Percentiles rank a stretch among this genome's conserved stretches.
These are phyloP conservation scores for Zosterops borbonicus DNA, from an alignment of 2,113 vertebrate species.

Conservation along the genomic window DNA sequence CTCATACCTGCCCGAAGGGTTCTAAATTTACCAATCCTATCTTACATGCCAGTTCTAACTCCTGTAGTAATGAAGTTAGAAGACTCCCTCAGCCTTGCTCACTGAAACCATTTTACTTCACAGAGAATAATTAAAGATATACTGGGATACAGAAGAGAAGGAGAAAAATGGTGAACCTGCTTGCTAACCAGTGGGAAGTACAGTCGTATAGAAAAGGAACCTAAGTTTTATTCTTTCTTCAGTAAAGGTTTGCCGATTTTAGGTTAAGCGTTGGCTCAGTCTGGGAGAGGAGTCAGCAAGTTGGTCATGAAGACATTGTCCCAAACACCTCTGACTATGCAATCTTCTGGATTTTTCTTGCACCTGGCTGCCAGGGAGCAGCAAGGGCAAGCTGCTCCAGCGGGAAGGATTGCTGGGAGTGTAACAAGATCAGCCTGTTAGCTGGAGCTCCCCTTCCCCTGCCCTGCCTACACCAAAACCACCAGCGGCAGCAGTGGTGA, in stretches of 20 bases:
- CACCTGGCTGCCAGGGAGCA: neutral
- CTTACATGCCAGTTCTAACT: neutral
- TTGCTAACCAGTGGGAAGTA: neutral
- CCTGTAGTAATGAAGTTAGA: neutral
- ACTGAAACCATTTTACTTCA: neutral
- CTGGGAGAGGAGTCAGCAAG: neutral
- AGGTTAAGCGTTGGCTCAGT: rapidly evolving
- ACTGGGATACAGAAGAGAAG: neutral
- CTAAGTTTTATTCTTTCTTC: neutral
- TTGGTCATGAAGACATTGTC: neutral
- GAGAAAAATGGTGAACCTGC: neutral
- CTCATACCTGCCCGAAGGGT: neutral
- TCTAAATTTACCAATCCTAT: neutral
- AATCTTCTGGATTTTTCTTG: neutral
- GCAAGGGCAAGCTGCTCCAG: neutral
- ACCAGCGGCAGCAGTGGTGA: rapidly evolving
- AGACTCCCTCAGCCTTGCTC: neutral
- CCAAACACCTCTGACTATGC: neutral
- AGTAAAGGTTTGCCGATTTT: neutral
- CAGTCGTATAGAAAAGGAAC: neutral
- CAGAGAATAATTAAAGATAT: neutral
- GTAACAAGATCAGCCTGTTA: neutral
- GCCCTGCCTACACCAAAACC: neutral
- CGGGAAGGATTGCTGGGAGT: rapidly evolving
- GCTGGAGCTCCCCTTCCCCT: rapidly evolving